Base-by-base conservation (phyloP, 2,797 vertebrate genomes). In the Sebastes steindachneri region DNA sequence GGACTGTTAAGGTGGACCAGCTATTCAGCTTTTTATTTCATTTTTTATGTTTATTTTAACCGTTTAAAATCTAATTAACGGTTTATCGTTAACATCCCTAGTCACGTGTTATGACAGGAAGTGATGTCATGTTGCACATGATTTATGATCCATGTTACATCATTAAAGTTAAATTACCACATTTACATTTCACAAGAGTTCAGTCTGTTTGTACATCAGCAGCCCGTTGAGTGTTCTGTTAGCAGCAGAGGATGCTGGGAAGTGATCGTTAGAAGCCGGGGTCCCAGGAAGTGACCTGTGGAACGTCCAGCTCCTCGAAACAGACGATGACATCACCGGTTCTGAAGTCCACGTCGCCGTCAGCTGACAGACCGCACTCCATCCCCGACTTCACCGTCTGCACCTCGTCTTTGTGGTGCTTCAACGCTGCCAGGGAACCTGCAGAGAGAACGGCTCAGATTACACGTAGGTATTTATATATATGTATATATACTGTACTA, bases 301-400 rank as follows among this genome's bases (percentile, higher is more conserved):
- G 87, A 1, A 86, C 45, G 33, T 96, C 89, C 41, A 91, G 89
- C 80, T 97, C 95, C 90, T 96, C 95, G 0, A 96, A 97, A 84
- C 98, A 99, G 63, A 97, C 19, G 1, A 99, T 88, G 86, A 94
- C 77, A 73, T 99, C 98, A 64, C 98, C 98, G 7, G 93, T 48
- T 63, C 12, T 85, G 88, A 98, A 95, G n/a, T 96, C 93, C n/a
- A 95, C 57, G 4, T 95, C 81, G 2, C 91, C 86, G 67, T 97
- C 96, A 21, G 96, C 88, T 29, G 95, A 97, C 41, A 99, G 60
- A 2, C 98, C 98, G 76, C 98, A 99, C 0, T 99, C 98, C 97
- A 98, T 97, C 59, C 98, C 98, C 0, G 35, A 87, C 94, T 95
- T 97, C 79, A 97, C 96, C 4, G 93, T 76, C 83, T 93, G 93